Base-by-base conservation (phyloP, 1,140 invertebrate genomes). In the Leguminivora glycinivorella region DNA sequence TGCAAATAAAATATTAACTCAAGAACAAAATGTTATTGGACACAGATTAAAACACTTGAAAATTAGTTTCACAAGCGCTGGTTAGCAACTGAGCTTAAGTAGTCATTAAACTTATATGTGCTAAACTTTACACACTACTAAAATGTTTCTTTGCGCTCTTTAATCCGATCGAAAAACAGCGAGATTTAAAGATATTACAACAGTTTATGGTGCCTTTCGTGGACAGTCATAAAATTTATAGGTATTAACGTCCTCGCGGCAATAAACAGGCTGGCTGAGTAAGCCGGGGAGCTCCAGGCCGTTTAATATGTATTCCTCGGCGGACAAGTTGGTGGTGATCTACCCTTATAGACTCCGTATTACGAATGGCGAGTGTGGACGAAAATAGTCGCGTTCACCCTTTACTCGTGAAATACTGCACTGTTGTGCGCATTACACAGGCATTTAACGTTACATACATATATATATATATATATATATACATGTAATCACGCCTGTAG, bases 201-300 rank as follows among this genome's bases (percentile, higher is more conserved):
- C 85, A 82, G 85, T 90, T 87, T 88, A 87, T 81, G 75, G 80
- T 75, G 72, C 75, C 78, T 81, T 29, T 84, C 87, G 83, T 83
- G 80, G 83, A 81, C 81, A 85, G 77, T 82, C 84, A 82, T 87
- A 84, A 88, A 88, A 84, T 88, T 88, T 87, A 90, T 87, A 83
- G 83, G 80, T 82, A 77, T 81, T 88, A 87, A 87, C 81, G 80
- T 84, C 83, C 82, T 77, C 79, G 79, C 76, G 67, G 80, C 81
- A 82, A 83, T 88, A 88, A 90, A 90, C 83, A 82, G 84, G 84
- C 84, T 83, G 81, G 78, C 74, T 75, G 73, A 79, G 73, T 79
- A 79, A 81, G 77, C 75, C 69, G 70, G 60, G 38, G 73, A 70
- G 82, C 73, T 71, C 69, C 74, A 81, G 76, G 72, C 79, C 72